Conservation (phyloP, 2,797 vertebrate genomes). For the Erethizon dorsatum region DNA sequence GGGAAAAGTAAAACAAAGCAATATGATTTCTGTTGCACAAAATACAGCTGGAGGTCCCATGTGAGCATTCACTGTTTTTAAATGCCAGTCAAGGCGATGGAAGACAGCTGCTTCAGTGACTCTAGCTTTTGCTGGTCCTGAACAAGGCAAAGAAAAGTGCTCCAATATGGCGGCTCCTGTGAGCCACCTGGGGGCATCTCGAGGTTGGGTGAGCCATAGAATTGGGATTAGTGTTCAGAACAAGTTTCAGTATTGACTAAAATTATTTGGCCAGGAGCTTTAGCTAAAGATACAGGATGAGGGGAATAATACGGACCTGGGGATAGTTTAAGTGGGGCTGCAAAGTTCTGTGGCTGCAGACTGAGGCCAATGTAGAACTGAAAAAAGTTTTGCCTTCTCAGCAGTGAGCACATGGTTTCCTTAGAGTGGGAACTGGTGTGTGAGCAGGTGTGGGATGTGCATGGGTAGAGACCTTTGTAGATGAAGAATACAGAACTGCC, state of each 20-base stretch:
- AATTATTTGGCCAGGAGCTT: not conserved
- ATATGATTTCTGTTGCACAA: not conserved
- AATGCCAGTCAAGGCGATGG: not conserved
- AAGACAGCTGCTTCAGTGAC: no score
- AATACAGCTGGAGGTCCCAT: not conserved
- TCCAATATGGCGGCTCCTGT: no score
- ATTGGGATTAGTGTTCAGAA: not conserved
- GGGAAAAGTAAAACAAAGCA: not conserved
- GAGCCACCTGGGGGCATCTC: not conserved
- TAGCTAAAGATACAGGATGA: not conserved
- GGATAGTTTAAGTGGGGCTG: not conserved
- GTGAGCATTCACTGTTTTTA: not conserved
- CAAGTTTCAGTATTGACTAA: not conserved
- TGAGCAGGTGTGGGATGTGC: not conserved
- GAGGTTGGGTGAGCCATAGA: not conserved
- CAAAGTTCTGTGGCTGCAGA: not conserved
- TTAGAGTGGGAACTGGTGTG: no score
- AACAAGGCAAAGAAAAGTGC: not conserved
- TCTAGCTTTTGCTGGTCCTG: not conserved
- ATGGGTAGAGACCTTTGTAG: no score
- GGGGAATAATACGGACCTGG: no score
- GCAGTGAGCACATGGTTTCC: no score
- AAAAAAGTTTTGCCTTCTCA: not conserved
- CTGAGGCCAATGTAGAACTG: not conserved
- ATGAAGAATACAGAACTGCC: no score